These are phyloP conservation scores for Drosophila subpulchrella DNA, from an alignment of 1,140 invertebrate genomes.

Conservation along the genomic window DNA sequence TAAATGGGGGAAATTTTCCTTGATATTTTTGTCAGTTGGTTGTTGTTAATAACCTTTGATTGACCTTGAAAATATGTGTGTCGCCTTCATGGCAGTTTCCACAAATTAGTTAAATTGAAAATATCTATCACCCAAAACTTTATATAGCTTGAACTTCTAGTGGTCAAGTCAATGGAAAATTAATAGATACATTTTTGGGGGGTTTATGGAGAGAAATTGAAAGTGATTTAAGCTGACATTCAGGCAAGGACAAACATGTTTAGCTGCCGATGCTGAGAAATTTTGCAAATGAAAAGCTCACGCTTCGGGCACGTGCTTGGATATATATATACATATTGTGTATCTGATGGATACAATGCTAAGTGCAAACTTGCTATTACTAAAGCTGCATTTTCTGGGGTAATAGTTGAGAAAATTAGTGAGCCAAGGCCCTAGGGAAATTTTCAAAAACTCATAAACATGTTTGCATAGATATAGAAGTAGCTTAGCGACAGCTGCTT, in stretches of 20 bases:
- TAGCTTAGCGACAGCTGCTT: conserved; percentile 30
- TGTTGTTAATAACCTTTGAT: conserved; percentile 81
- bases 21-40: conserved; percentile 63
- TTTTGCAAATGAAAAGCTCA: conserved; percentile 52
- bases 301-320: conserved; percentile 59
- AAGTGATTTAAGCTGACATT: conserved; percentile 74
- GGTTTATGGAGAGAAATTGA: conserved; percentile 43
- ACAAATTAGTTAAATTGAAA: conserved; percentile 77
- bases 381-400: conserved; percentile 26
- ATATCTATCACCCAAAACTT: conserved; percentile 45
- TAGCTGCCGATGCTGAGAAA: conserved; percentile 32
- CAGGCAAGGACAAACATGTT: conserved; percentile 72
- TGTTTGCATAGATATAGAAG: conserved; percentile 32
- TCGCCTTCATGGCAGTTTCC: conserved; percentile 28
- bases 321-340: conserved; percentile 26
- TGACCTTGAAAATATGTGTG: conserved; percentile 80
- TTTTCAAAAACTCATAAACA: conserved; percentile 26
- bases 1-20: conserved; percentile 63
- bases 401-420: conserved; percentile 23
- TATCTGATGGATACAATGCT: conserved; percentile 57
- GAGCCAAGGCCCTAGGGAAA: background rate
- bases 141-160: conserved; percentile 29
- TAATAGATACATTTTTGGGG: conserved; percentile 34
- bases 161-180: conserved; percentile 42
- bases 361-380: conserved; percentile 24